A percentile compares a stretch with the other conserved stretches of the same genome.
These are phyloP conservation scores for Drosophila leontia DNA, from an alignment of 1,140 invertebrate genomes.

Conservation along the genomic window DNA sequence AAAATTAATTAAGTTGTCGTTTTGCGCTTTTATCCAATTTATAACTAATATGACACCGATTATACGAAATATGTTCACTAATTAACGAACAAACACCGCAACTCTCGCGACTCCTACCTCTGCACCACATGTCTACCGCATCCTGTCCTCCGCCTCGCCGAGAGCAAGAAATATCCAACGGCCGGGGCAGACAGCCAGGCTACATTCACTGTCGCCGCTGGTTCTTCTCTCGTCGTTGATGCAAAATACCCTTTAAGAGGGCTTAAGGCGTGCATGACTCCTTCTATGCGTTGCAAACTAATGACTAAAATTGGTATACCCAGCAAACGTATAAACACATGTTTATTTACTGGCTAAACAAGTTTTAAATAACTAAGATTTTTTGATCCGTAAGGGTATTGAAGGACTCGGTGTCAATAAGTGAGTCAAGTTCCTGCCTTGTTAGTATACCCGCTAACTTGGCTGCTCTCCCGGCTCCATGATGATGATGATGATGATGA, in stretches of 20 bases:
- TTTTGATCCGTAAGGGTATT: not conserved
- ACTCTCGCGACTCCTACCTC: conserved; percentile 22
- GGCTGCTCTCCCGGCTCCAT: conserved; percentile 1
- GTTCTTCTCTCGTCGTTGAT: not conserved
- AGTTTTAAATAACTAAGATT: not conserved
- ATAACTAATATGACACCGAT: conserved; percentile 85
- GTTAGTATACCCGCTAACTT: conserved; percentile 28
- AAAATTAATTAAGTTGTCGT: conserved; percentile 85
- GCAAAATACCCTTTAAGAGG: conserved; percentile 14
- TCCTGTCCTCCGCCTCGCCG: conserved; percentile 18
- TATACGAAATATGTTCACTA: conserved; percentile 85
- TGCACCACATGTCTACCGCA: not conserved
- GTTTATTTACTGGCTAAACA: too few species aligned
- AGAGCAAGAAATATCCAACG: conserved; percentile 46
- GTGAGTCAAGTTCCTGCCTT: not conserved
- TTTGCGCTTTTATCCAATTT: conserved; percentile 85
- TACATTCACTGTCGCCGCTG: conserved; percentile 42
- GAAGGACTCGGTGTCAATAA: not conserved
- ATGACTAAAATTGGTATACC: not conserved
- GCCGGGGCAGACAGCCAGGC: conserved; percentile 71
- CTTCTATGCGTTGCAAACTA: not conserved
- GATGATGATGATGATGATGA: conserved; percentile 5
- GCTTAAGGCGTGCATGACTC: not conserved
- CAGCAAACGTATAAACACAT: too few species aligned
- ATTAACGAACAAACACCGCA: conserved; percentile 84